Base-by-base conservation (phyloP, 2,113 vertebrate species). In the Tympanuchus pallidicinctus region DNA sequence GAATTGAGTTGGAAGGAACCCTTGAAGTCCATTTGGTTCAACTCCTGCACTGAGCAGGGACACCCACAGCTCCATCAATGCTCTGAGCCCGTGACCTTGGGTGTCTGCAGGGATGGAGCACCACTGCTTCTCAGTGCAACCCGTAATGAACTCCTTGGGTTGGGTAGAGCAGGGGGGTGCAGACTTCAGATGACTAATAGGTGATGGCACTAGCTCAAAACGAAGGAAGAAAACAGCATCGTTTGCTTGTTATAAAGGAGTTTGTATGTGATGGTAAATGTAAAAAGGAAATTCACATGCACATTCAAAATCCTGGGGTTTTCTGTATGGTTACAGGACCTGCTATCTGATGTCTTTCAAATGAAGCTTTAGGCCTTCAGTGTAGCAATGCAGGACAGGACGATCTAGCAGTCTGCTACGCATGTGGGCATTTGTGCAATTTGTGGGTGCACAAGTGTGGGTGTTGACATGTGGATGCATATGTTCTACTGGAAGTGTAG, bases 171-270 rank as follows among this genome's bases (percentile, higher is more conserved):
- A 61, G n/a, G 54, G 18, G 40, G 15, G 22, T 11, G 4, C 4
- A 34, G 34, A 12, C 12, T 48, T 42, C n/a, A 52, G 52, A 60
- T 1, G 2, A 22, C 22, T 54, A 14, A 21, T 48, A n/a, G 30
- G 17, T 70, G 72, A 11, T 30, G 82, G 36, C n/a, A 5, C 15
- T 59, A 82, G 13, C 63, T 79, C 5, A 0, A 1, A 1, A 2
- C 47, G 28, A 73, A 70, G 65, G n/a, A 64, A 16, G 75, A 63
- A 64, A 73, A 38, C 7, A 48, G 56, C 19, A 34, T 22, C 10
- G 2, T 81, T 95, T 88, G n/a, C 65, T 83, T 87, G 2, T 93
- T 96, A 89, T 80, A 32, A 91, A 52, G 32, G 5, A 5, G 11
- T 66, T 70, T 43, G n/a, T 78, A 3, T 47, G 10, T 71, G 12